Percentiles rank a stretch among this genome's conserved stretches.
Evolutionary conservation across 2,113 vertebrate genomes (phyloP).

Genomic region (Anser brachyrhynchus): DNA sequence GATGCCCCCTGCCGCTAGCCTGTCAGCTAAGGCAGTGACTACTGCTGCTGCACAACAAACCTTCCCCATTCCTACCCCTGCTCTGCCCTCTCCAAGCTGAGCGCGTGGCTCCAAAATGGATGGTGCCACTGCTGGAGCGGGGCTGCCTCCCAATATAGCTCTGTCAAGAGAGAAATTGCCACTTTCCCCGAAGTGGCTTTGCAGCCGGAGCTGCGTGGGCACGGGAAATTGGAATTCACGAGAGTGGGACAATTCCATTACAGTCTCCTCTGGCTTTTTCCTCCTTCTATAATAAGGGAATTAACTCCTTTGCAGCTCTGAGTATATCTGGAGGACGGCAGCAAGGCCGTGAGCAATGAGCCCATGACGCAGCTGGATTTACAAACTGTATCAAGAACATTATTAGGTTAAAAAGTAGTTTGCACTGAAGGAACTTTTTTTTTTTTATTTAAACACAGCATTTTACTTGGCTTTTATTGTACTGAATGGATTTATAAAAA

Average conservation of each 20-base stretch:
- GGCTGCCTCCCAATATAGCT: not conserved
- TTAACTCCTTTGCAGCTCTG: conserved; percentile 36
- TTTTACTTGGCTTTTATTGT: conserved; percentile 70
- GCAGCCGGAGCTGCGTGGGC: not conserved
- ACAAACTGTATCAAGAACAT: conserved; percentile 61
- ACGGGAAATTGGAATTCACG: conserved; percentile 49
- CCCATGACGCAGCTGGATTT: conserved; percentile 70
- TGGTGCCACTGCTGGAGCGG: not conserved
- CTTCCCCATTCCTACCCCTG: not conserved
- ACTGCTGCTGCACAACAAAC: not conserved
- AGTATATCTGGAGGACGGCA: not conserved
- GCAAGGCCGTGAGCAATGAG: conserved; percentile 14
- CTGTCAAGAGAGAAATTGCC: conserved; percentile 66
- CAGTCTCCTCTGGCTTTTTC: conserved; percentile 26
- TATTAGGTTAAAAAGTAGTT: conserved; percentile 64
- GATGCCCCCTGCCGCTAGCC: too few species aligned
- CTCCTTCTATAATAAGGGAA: conserved; percentile 49
- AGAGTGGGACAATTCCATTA: conserved; percentile 65
- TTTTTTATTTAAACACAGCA: conserved; percentile 36
- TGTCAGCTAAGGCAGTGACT: accelerated
- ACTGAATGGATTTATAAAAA: conserved; percentile 23
- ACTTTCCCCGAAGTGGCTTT: conserved; percentile 31
- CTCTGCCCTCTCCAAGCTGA: not conserved
- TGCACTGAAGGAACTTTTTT: conserved; percentile 61
- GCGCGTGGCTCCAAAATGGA: not conserved